A percentile compares a stretch with the other conserved stretches of the same genome.
phyloP scores from a whole-genome alignment of 2,113 vertebrate species.

The Xyliphius kryptos region DNA sequence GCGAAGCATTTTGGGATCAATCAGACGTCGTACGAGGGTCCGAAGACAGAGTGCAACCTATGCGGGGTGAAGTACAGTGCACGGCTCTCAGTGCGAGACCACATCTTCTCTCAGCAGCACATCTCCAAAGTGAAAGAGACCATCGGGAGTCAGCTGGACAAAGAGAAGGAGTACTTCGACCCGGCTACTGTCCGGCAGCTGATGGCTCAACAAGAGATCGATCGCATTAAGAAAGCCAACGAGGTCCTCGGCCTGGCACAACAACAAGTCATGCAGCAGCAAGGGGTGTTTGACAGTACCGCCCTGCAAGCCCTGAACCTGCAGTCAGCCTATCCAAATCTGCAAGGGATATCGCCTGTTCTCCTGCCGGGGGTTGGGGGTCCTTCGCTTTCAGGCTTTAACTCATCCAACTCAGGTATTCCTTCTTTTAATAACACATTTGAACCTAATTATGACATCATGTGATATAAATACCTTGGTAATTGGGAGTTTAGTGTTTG shows the following conservation, averaged over 20 bases:
- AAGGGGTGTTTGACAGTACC: conserved; percentile 88
- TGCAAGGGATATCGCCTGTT: conserved; percentile 95
- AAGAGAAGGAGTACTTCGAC: conserved; percentile 98
- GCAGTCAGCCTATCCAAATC: conserved; percentile 83
- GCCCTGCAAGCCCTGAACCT: conserved; percentile 95
- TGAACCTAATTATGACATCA: no score
- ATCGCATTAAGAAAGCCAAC: conserved; percentile 98
- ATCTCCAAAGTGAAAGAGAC: conserved; percentile 98
- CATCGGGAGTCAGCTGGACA: conserved; percentile 96
- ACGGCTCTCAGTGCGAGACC: conserved; percentile 94
- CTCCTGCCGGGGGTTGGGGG: conserved; percentile 94
- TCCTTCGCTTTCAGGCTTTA: conserved; percentile 92
- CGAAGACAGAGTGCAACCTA: conserved; percentile 97
- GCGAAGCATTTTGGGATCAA: conserved; percentile 99
- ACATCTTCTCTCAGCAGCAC: conserved; percentile 98
- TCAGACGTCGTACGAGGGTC: conserved; percentile 96
- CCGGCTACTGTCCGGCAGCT: conserved; percentile 96
- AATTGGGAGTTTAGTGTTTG: no score
- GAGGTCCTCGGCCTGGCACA: conserved; percentile 92
- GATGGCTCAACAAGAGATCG: conserved; percentile 98
- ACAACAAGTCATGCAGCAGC: conserved; percentile 86
- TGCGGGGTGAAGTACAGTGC: conserved; percentile 98
- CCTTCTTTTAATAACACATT: conserved; percentile 25
- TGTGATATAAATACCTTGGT: no score
- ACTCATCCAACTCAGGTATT: conserved; percentile 97